A percentile compares a stretch with the other conserved stretches of the same genome.
Conservation (phyloP, 2,113 vertebrate species). For the Carollia perspicillata region DNA sequence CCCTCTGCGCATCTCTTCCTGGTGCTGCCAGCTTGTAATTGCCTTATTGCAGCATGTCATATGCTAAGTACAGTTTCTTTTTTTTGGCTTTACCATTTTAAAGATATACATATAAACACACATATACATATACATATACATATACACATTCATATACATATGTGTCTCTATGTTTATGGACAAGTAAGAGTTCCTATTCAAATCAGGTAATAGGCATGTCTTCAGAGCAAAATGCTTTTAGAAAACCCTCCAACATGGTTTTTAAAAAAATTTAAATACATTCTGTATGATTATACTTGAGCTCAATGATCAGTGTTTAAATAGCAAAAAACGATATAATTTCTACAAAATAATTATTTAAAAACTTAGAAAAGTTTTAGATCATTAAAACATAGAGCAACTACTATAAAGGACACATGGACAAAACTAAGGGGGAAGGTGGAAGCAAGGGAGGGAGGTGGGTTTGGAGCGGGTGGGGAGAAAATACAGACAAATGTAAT, state of each 20-base stretch:
- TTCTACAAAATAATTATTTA: neutral
- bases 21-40: neutral
- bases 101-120: neutral
- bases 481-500: no score
- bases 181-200: neutral
- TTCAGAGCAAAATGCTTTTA: neutral
- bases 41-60: accelerated
- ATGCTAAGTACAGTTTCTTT: neutral
- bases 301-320: neutral
- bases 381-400: neutral
- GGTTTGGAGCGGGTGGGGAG: no score
- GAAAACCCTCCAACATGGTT: neutral
- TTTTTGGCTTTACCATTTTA: neutral
- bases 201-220: neutral
- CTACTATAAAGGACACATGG: no score
- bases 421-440: no score
- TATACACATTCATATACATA: neutral
- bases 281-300: neutral
- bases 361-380: neutral
- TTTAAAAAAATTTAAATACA: neutral
- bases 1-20: neutral
- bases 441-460: no score
- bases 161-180: neutral
- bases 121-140: neutral
- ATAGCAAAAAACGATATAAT: neutral